phyloP scores from a whole-genome alignment of 53 echinoderm and acorn worm genomes.

The Holothuria scabra region DNA sequence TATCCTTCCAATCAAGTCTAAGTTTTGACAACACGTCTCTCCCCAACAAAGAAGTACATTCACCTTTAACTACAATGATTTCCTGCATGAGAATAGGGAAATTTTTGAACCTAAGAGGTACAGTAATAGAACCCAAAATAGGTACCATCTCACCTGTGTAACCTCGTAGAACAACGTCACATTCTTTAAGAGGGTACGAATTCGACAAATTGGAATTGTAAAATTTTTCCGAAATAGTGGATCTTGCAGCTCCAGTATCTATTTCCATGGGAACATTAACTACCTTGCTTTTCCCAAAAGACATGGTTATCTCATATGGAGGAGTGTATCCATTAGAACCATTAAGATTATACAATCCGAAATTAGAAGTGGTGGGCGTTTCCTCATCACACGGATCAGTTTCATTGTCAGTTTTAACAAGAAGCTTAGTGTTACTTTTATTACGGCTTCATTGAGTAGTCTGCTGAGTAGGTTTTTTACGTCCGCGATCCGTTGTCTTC shows the following conservation, averaged over 20 bases:
- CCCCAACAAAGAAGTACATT: no score
- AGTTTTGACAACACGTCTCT: conserved; percentile 1
- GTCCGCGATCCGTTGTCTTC: no score
- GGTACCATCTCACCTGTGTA: conserved; percentile 58
- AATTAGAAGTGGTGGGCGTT: no score
- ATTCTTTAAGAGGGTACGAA: background rate
- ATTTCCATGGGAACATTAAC: conserved; percentile 22
- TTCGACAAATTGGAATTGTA: background rate
- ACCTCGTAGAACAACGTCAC: background rate
- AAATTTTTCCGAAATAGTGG: conserved; percentile 43
- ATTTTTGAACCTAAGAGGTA: conserved; percentile 50
- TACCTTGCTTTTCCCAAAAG: background rate
- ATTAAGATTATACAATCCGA: no score
- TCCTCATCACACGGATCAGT: no score
- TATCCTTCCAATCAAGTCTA: conserved; percentile 57
- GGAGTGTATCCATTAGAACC: no score
- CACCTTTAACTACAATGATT: no score
- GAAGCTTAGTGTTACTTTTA: no score
- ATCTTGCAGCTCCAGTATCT: conserved; percentile 39
- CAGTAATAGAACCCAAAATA: conserved; percentile 29
- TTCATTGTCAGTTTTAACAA: no score
- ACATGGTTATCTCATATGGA: conserved; percentile 1
- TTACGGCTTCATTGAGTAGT: no score
- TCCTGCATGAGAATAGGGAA: background rate
- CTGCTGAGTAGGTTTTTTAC: no score